Percentiles rank a stretch among this genome's conserved stretches.
phyloP scores from a whole-genome alignment of 2,888 invertebrate genomes.

The Folsomia candida region DNA sequence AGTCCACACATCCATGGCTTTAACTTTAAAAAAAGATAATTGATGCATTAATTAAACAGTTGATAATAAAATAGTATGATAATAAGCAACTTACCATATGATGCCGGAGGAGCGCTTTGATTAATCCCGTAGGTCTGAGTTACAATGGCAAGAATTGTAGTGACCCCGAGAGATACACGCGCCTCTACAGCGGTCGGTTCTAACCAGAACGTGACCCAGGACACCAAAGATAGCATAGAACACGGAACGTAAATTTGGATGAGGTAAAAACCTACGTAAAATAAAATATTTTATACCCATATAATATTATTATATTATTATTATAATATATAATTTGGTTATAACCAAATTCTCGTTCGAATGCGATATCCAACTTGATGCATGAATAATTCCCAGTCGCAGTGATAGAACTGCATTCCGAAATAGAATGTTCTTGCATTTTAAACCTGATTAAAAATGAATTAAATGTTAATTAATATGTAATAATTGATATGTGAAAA shows the following conservation, averaged over 20 bases:
- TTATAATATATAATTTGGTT: no score
- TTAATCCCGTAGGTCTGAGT: conserved; percentile 57
- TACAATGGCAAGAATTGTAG: conserved; percentile 58
- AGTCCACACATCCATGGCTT: conserved; percentile 54
- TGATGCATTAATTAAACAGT: no score
- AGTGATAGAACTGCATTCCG: neutral
- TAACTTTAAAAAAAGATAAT: conserved; percentile 2
- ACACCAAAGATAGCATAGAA: conserved; percentile 39
- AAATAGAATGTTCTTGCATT: conserved; percentile 4
- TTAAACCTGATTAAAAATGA: neutral
- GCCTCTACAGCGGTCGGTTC: conserved; percentile 35
- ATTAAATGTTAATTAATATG: no score
- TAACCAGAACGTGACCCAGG: conserved; percentile 47
- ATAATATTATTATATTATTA: no score
- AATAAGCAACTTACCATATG: conserved; percentile 56
- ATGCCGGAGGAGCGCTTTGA: conserved; percentile 57
- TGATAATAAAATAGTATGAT: neutral
- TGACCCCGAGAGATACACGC: conserved; percentile 54
- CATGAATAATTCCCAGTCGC: conserved; percentile 9
- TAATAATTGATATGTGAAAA: no score
- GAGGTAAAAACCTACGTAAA: conserved; percentile 42
- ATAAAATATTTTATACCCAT: no score
- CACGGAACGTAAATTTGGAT: conserved; percentile 47
- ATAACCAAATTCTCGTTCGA: conserved; percentile 13
- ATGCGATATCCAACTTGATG: neutral